A percentile compares a stretch with the other conserved stretches of the same genome.
phyloP scores from a whole-genome alignment of 2,797 vertebrate species.

The Loriculus beryllinus region DNA sequence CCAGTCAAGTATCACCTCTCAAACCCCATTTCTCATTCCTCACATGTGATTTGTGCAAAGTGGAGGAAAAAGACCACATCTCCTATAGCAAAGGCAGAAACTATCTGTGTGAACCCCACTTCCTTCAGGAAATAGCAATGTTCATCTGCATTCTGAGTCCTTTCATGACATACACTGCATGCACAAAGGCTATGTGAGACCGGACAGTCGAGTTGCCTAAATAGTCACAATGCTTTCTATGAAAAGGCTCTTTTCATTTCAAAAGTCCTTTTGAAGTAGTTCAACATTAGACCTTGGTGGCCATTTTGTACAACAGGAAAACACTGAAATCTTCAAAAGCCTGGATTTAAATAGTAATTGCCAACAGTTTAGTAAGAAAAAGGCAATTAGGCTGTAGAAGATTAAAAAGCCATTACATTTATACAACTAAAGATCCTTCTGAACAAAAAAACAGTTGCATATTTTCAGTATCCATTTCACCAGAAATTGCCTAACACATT shows the following conservation, averaged over 20 bases:
- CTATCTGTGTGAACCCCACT: not conserved
- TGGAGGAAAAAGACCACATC: not conserved
- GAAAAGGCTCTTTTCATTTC: not conserved
- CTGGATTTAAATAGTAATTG: not conserved
- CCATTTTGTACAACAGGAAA: not conserved
- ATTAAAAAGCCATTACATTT: not conserved
- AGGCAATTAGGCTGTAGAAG: not conserved
- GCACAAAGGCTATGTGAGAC: rapidly evolving
- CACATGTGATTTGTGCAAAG: not conserved
- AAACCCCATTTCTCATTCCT: not conserved
- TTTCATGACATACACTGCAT: not conserved
- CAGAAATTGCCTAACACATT: not conserved
- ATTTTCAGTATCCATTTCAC: not conserved
- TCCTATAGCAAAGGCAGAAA: not conserved
- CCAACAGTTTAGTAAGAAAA: not conserved
- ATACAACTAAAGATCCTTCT: not conserved
- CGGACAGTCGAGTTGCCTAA: not conserved
- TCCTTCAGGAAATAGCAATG: not conserved
- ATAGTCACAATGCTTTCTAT: not conserved
- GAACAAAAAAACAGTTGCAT: not conserved
- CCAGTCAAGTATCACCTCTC: not conserved
- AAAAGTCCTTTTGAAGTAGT: not conserved
- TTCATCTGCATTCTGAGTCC: not conserved
- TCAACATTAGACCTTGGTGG: not conserved
- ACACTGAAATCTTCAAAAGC: not conserved